Conservation (phyloP, 2,797 vertebrate species). For the Sparus aurata region DNA sequence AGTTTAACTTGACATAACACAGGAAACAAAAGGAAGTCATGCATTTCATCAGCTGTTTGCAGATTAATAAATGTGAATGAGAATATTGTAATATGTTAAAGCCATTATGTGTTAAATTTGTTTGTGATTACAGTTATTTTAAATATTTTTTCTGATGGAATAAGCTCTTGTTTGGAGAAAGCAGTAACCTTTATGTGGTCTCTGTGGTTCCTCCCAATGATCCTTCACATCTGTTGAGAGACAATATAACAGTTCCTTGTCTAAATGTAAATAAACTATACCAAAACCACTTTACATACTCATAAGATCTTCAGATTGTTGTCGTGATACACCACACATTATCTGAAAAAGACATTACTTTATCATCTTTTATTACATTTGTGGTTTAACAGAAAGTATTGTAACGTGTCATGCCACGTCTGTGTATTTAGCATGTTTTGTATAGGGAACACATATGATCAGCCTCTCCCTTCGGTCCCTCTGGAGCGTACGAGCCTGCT, state of each 20-base stretch:
- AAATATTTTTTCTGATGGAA: background rate
- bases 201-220: background rate
- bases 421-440: background rate
- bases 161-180: too few species aligned
- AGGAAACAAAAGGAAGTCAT: too few species aligned
- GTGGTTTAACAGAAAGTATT: background rate
- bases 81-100: too few species aligned
- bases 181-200: background rate
- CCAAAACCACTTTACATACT: background rate
- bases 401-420: background rate
- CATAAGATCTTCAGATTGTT: background rate
- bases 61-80: too few species aligned
- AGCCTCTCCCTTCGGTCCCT: background rate
- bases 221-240: background rate
- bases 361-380: conserved; percentile 17
- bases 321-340: background rate
- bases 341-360: conserved; percentile 1
- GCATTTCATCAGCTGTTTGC: too few species aligned
- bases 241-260: background rate
- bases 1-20: too few species aligned
- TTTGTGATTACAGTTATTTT: background rate
- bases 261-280: background rate
- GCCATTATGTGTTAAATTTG: background rate
- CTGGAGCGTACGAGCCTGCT: conserved; percentile 32
- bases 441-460: background rate